Conservation (phyloP, 2,113 vertebrate genomes). For the Vombatus ursinus region DNA sequence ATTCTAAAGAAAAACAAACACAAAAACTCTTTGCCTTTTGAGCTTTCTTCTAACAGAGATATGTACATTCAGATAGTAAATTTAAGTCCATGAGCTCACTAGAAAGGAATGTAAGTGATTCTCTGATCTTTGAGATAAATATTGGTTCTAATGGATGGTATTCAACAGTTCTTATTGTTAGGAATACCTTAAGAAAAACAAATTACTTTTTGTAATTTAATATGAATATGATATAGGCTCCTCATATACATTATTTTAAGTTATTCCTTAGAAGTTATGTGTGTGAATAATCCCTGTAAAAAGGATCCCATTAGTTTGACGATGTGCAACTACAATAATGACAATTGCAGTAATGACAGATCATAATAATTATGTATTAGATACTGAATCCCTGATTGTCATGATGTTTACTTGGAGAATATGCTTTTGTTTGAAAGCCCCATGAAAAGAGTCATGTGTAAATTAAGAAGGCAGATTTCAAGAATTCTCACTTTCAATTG, state of each 20-base stretch:
- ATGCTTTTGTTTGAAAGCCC: constrained; percentile 41
- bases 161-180: constrained; percentile 37
- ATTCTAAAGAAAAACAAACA: neutral
- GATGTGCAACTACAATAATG: constrained; percentile 46
- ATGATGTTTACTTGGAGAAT: constrained; percentile 55
- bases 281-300: constrained; percentile 58
- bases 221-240: constrained; percentile 47
- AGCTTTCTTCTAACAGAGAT: constrained; percentile 28
- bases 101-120: neutral
- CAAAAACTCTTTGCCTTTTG: constrained; percentile 26
- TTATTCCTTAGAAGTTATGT: constrained; percentile 64
- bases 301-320: constrained; percentile 61
- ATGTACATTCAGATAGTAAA: constrained; percentile 13
- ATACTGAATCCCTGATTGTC: constrained; percentile 51
- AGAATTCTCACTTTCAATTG: constrained; percentile 30
- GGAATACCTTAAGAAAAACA: constrained; percentile 61
- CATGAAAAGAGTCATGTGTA: constrained; percentile 4
- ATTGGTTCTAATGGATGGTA: constrained; percentile 14
- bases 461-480: constrained; percentile 55
- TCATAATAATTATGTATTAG: constrained; percentile 50
- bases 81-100: constrained; percentile 22
- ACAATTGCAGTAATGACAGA: constrained; percentile 61
- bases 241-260: constrained; percentile 47
- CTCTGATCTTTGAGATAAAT: neutral
- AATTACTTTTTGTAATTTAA: constrained; percentile 65